phyloP scores from a whole-genome alignment of 2,113 vertebrate species.

The Saccopteryx bilineata region DNA sequence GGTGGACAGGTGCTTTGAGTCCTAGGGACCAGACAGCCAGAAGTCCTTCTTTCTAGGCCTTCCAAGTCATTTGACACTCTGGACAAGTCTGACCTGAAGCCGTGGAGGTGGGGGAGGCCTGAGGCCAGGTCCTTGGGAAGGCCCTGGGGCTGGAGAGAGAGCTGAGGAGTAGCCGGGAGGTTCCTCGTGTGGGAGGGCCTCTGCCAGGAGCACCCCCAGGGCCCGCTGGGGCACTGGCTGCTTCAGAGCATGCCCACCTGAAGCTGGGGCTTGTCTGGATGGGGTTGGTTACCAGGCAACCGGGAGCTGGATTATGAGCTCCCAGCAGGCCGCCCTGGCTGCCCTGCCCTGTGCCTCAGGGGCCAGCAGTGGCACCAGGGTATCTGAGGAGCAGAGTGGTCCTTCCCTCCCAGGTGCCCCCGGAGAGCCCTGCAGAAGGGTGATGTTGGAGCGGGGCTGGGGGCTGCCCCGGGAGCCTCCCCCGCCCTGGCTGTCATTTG shows the following conservation, averaged over 20 bases:
- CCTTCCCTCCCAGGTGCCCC: not conserved
- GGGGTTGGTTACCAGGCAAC: slow-evolving; percentile 67
- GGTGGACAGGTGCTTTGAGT: not conserved
- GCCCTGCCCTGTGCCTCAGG: not conserved
- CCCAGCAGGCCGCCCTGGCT: not conserved
- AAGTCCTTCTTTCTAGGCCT: not conserved
- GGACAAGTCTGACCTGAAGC: not conserved
- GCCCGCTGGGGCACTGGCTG: not conserved
- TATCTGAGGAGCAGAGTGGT: not conserved
- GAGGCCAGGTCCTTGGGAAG: not conserved
- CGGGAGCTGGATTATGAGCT: slow-evolving; percentile 69
- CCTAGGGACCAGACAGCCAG: fast-evolving
- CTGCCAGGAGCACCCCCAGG: not conserved
- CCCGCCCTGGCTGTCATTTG: not conserved
- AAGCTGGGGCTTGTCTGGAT: not conserved
- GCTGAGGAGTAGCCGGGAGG: fast-evolving
- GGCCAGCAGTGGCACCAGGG: not conserved
- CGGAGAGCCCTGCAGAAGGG: not conserved
- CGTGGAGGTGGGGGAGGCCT: fast-evolving
- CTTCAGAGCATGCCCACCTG: not conserved
- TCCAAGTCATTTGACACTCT: not conserved
- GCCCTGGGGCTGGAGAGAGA: fast-evolving
- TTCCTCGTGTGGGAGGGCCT: not conserved
- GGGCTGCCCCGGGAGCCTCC: not conserved
- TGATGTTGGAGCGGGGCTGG: not conserved